These are phyloP conservation scores for Tuta absoluta DNA, from an alignment of 2,888 invertebrate species.

Conservation along the genomic window DNA sequence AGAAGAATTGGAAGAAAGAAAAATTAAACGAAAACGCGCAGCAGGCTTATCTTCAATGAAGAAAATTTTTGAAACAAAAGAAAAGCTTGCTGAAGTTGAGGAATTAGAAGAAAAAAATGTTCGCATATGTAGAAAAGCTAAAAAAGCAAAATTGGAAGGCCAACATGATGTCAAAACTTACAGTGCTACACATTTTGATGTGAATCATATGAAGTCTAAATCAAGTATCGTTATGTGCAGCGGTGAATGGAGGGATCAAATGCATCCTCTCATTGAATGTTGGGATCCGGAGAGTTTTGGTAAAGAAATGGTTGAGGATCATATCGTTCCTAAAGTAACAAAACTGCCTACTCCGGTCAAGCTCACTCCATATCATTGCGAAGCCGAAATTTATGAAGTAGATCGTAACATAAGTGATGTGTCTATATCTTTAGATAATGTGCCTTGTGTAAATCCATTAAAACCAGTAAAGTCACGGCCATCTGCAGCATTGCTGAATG, in stretches of 20 bases:
- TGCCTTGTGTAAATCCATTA: slow-evolving; percentile 83
- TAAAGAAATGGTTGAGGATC: slow-evolving; percentile 78
- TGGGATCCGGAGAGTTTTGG: slow-evolving; percentile 85
- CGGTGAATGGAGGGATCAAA: slow-evolving; percentile 82
- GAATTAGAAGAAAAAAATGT: slow-evolving; percentile 80
- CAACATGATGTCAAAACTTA: slow-evolving; percentile 72
- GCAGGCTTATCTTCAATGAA: slow-evolving; percentile 84
- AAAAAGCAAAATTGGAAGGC: slow-evolving; percentile 71
- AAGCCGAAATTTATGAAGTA: slow-evolving; percentile 76
- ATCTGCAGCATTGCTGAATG: slow-evolving; percentile 65
- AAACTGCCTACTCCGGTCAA: slow-evolving; percentile 74
- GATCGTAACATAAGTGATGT: slow-evolving; percentile 77
- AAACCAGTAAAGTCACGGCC: slow-evolving; percentile 79
- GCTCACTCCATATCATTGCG: slow-evolving; percentile 72
- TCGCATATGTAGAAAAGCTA: slow-evolving; percentile 63
- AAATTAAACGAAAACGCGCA: slow-evolving; percentile 82
- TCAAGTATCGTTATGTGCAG: slow-evolving; percentile 74
- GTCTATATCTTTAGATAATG: slow-evolving; percentile 80
- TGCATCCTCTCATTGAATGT: slow-evolving; percentile 83
- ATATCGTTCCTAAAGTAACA: slow-evolving; percentile 69
- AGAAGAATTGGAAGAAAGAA: slow-evolving; percentile 77
- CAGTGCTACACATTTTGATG: slow-evolving; percentile 72
- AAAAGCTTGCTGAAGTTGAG: slow-evolving; percentile 83
- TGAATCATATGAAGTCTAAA: slow-evolving; percentile 76
- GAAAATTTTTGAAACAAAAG: slow-evolving; percentile 90